Percentiles rank a stretch among this genome's conserved stretches.
These are phyloP conservation scores for Zingel zingel DNA, from an alignment of 2,113 vertebrate species.

Conservation along the genomic window DNA sequence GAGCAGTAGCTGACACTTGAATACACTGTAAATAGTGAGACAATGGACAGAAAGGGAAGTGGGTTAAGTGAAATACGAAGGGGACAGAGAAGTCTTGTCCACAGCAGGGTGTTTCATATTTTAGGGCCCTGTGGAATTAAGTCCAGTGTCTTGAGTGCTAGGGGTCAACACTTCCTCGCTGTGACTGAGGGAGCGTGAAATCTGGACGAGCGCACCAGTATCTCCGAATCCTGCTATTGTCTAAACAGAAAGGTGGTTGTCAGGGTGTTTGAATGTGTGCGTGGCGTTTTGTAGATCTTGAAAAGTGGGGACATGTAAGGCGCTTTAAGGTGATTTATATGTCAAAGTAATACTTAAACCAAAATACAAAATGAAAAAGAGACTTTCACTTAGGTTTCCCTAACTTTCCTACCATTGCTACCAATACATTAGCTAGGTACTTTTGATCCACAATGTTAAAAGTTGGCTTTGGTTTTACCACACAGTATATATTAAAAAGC, in stretches of 20 bases:
- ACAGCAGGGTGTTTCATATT: slow-evolving; percentile 47
- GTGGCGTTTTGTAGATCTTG: slow-evolving; percentile 10
- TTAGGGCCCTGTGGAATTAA: slow-evolving; percentile 23
- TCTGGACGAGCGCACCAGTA: slow-evolving; percentile 57
- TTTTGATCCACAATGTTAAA: not conserved
- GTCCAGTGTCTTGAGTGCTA: slow-evolving; percentile 26
- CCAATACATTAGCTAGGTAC: not conserved
- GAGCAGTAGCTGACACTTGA: slow-evolving; percentile 31
- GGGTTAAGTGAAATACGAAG: slow-evolving; percentile 1
- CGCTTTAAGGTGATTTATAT: slow-evolving; percentile 10
- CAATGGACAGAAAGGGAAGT: not conserved
- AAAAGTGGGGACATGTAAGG: slow-evolving; percentile 18
- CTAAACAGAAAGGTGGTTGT: slow-evolving; percentile 49
- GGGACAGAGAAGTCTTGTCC: slow-evolving; percentile 37
- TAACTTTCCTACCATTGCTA: not conserved
- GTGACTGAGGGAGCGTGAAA: slow-evolving; percentile 67
- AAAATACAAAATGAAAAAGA: slow-evolving; percentile 2
- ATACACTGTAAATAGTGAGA: slow-evolving; percentile 20
- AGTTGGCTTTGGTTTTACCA: not conserved
- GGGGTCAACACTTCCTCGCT: slow-evolving; percentile 51
- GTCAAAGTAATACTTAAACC: slow-evolving; percentile 15
- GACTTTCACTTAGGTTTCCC: slow-evolving; percentile 20
- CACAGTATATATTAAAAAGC: not conserved
- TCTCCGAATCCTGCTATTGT: slow-evolving; percentile 64
- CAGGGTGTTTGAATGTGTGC: slow-evolving; percentile 26